Percentiles rank a stretch among this genome's conserved stretches.
phyloP scores from a whole-genome alignment of 2,888 invertebrate species.

The Conus canariensis region DNA sequence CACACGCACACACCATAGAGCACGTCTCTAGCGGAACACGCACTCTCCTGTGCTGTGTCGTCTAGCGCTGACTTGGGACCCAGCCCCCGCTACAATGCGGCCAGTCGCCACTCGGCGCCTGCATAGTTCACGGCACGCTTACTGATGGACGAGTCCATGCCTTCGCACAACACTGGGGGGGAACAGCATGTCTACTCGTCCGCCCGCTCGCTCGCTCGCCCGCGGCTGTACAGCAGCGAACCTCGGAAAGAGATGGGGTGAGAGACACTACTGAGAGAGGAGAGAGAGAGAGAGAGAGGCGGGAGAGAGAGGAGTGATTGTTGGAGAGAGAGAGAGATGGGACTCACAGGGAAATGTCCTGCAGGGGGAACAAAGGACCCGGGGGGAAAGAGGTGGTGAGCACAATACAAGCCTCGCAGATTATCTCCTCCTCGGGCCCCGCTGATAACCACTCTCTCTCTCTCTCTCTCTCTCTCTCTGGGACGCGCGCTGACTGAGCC shows the following conservation, averaged over 20 bases:
- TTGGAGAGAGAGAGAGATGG: neutral
- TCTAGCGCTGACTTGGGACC: conserved; percentile 30
- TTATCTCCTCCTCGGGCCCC: conserved; percentile 12
- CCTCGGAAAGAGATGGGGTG: neutral
- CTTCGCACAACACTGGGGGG: neutral
- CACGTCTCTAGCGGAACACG: neutral
- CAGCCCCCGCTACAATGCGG: conserved; percentile 40
- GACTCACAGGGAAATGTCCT: neutral
- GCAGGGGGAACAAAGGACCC: conserved; percentile 27
- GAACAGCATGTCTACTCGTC: neutral
- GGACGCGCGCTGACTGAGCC: no score
- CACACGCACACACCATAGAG: neutral
- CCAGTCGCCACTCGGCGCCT: conserved; percentile 39
- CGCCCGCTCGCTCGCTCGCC: neutral
- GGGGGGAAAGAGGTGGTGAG: neutral
- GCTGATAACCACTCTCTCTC: no score
- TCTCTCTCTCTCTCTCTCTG: no score
- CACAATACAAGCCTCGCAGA: neutral
- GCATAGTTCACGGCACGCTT: conserved; percentile 37
- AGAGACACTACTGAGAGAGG: neutral
- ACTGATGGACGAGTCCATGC: conserved; percentile 39
- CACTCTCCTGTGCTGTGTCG: conserved; percentile 27
- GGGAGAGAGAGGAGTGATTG: neutral
- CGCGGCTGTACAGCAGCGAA: neutral
- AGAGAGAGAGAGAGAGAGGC: no score